Evolutionary conservation across 2,888 invertebrate species (phyloP).

Genomic region (Idaea dimidiata): DNA sequence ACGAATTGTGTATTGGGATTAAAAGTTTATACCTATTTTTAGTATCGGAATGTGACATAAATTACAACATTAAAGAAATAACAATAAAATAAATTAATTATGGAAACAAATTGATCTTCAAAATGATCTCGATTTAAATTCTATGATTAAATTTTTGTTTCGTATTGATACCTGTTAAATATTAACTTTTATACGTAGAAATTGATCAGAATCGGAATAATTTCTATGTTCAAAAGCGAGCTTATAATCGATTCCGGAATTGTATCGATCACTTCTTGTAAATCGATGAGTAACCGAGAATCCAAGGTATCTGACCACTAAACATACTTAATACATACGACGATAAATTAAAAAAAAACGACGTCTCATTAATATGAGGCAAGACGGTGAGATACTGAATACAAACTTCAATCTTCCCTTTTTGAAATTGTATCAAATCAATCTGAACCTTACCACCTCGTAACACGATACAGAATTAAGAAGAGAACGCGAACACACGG

Average conservation of each 20-base stretch:
- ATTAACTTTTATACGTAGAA: not conserved
- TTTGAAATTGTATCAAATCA: slow-evolving; percentile 19
- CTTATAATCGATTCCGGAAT: slow-evolving; percentile 40
- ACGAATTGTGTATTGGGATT: not conserved
- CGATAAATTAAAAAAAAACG: slow-evolving; percentile 64
- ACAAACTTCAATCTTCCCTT: slow-evolving; percentile 36
- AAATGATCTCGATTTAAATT: not conserved
- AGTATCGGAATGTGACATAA: not conserved
- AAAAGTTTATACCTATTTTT: not conserved
- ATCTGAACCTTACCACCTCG: slow-evolving; percentile 40
- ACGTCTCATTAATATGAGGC: slow-evolving; percentile 68
- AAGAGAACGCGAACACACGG: slow-evolving; percentile 30
- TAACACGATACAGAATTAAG: slow-evolving; percentile 37
- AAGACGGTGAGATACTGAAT: slow-evolving; percentile 54
- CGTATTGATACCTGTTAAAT: not conserved
- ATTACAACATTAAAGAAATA: not conserved
- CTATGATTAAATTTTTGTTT: not conserved
- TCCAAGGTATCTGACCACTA: slow-evolving; percentile 37
- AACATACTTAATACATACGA: slow-evolving; percentile 52
- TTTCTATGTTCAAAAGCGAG: slow-evolving; percentile 3
- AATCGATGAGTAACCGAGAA: slow-evolving; percentile 46
- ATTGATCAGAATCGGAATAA: not conserved
- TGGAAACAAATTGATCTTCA: not conserved
- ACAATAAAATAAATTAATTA: not conserved
- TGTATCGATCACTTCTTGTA: slow-evolving; percentile 44